Evolutionary conservation across 2,113 vertebrate genomes (phyloP).

Genomic region (Colius striatus): DNA sequence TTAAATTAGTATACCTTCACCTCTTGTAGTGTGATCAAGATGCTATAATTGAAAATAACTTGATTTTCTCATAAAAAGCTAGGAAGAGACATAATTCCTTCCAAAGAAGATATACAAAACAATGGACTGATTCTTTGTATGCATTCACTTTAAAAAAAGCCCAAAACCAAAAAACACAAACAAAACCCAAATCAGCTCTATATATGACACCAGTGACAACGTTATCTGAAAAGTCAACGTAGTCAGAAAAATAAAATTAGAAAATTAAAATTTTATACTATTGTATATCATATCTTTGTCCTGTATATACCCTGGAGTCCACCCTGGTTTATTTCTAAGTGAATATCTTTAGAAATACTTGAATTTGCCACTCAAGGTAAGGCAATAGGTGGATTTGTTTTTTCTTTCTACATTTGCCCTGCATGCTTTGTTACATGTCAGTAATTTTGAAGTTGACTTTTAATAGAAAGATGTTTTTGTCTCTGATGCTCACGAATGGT

Average conservation of each 20-base stretch:
- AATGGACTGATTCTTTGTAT: background rate
- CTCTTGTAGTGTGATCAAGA: background rate
- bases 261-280: background rate
- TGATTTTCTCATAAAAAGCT: background rate
- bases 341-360: background rate
- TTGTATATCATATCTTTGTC: background rate
- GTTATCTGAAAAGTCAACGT: background rate
- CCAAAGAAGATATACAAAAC: background rate
- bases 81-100: background rate
- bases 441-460: background rate
- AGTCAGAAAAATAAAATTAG: background rate
- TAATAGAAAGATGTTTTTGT: background rate
- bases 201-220: background rate
- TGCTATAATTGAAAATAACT: background rate
- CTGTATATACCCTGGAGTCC: background rate
- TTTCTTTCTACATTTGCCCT: background rate
- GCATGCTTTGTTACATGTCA: background rate
- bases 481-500: background rate
- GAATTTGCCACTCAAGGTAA: background rate
- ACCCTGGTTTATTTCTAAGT: background rate
- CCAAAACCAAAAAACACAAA: background rate
- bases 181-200: background rate
- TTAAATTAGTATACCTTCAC: background rate
- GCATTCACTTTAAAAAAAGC: background rate
- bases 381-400: background rate